Percentiles rank a stretch among this genome's conserved stretches.
phyloP scores from a whole-genome alignment of 1,140 invertebrate genomes.

The Pomacea maculata region DNA sequence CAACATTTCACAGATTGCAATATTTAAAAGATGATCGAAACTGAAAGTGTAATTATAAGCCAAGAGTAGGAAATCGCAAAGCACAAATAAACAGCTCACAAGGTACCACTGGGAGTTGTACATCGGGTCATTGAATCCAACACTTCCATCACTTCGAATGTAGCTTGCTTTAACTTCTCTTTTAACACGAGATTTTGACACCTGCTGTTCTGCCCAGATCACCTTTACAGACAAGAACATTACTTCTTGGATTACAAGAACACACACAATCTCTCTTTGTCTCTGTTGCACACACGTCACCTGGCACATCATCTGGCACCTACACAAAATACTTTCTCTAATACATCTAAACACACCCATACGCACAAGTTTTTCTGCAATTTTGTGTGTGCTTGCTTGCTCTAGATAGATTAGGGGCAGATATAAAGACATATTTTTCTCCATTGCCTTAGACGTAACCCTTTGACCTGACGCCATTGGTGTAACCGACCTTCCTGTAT shows the following conservation, averaged over 20 bases:
- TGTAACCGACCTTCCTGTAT: no score
- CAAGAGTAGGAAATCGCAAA: no score
- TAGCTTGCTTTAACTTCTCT: slow-evolving; percentile 42
- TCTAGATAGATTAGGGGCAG: neutral
- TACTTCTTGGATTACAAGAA: neutral
- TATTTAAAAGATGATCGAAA: no score
- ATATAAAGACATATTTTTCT: neutral
- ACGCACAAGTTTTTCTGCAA: neutral
- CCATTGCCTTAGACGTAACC: no score
- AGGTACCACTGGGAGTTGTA: slow-evolving; percentile 98
- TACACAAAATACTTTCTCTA: no score
- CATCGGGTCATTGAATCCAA: slow-evolving; percentile 86
- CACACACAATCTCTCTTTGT: neutral
- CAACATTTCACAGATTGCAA: no score
- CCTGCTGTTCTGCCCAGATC: slow-evolving; percentile 66
- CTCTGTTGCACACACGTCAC: neutral
- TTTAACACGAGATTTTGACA: slow-evolving; percentile 60
- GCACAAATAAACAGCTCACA: slow-evolving; percentile 72
- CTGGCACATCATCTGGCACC: no score
- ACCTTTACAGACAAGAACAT: slow-evolving; percentile 50
- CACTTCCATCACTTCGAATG: slow-evolving; percentile 13
- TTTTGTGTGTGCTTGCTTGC: neutral
- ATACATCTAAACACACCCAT: neutral
- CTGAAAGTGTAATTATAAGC: no score
- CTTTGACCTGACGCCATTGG: no score